Base-by-base conservation (phyloP, 2,113 vertebrate genomes). In the Bagarius yarrelli region DNA sequence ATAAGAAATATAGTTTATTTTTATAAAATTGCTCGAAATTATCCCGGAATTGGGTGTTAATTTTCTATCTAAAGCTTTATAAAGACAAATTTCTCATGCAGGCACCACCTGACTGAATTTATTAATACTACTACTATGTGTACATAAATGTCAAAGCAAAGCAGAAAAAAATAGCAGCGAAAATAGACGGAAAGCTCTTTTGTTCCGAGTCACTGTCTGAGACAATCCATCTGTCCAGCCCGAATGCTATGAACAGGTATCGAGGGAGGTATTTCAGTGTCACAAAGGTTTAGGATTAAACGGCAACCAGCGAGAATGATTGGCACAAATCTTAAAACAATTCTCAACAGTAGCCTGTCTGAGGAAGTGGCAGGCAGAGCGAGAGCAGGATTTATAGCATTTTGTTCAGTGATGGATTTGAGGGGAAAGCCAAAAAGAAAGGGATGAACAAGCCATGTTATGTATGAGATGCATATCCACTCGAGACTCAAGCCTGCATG, bases 321-420 rank as follows among this genome's bases (percentile, higher is more conserved):
- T 85, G 86, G 74, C 86, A 87, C 71, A 80, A 82, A 79, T 61
- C 66, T 79, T 47, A 79, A 81, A 61, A 83, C 64, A 85, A 80
- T 83, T 81, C 82, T 61, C 55, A 32, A 1, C 55, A 53, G 75
- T 78, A 64, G 83, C 57, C 56, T 77, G 56, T 66, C 79, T 25
- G 50, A 61, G 47, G 78, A 52, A 36, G 34, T 75, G 47, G 64
- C 15, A 76, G 21, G 44, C 47, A 79, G 32, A 50, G 61, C 14
- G 19, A 36, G 66, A 82, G 67, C 72, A 47, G n/a, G 77, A 81
- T 83, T 87, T 77, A 84, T 66, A 40, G 70, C 53, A 52, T 78
- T 86, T 75, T 78, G 55, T 25, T 50, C 67, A 16, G 34, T 81
- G 80, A 76, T 80, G 72, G 67, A 79, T 85, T 82, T 75, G 59